Percentiles rank a stretch among this genome's conserved stretches.
Evolutionary conservation across 2,888 invertebrate genomes (phyloP).

Genomic region (Camptogramma bilineatum): DNA sequence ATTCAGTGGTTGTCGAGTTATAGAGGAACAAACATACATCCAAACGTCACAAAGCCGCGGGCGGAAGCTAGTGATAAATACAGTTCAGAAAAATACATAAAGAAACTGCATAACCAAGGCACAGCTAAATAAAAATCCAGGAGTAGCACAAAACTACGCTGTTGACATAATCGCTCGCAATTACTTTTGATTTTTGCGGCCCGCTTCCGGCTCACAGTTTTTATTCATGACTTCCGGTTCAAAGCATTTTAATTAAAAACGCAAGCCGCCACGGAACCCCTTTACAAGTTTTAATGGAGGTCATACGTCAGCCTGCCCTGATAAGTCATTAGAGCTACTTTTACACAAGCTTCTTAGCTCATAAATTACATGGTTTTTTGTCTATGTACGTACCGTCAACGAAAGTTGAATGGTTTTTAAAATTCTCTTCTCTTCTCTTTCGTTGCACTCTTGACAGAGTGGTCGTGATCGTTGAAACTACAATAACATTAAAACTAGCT

Average conservation of each 20-base stretch:
- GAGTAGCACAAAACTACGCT: background rate
- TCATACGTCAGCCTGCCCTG: constrained; percentile 2
- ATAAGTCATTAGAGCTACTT: background rate
- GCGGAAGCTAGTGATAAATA: too few species aligned
- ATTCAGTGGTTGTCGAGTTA: too few species aligned
- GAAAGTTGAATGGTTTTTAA: too few species aligned
- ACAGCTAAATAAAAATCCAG: background rate
- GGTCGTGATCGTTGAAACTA: too few species aligned
- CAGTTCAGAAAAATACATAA: background rate
- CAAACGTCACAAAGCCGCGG: too few species aligned
- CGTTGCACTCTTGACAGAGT: too few species aligned
- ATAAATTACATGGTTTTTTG: background rate
- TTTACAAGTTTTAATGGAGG: constrained; percentile 17
- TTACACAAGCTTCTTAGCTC: background rate
- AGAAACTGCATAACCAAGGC: background rate
- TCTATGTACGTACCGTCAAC: too few species aligned
- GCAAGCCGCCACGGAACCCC: constrained; percentile 8
- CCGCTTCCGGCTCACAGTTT: constrained; percentile 10
- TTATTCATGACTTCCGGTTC: constrained; percentile 24
- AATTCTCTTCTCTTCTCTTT: too few species aligned
- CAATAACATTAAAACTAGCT: too few species aligned
- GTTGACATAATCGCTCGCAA: constrained; percentile 2
- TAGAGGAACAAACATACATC: too few species aligned
- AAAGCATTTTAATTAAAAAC: constrained; percentile 28
- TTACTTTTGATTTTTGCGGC: constrained; percentile 12